phyloP scores from a whole-genome alignment of 2,113 vertebrate genomes.

The Propithecus coquereli region DNA sequence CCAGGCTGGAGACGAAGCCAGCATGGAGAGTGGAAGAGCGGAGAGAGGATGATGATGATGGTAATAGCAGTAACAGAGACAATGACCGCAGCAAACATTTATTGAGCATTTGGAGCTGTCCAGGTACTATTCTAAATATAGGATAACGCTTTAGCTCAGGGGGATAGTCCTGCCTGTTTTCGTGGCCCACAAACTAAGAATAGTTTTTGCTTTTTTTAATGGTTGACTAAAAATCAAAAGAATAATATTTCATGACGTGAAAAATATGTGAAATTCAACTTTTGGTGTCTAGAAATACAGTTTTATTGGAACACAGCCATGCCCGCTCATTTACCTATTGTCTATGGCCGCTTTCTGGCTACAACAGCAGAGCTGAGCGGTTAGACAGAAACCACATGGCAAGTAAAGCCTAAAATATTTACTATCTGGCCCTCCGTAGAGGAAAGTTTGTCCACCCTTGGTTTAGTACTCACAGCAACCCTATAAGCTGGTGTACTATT shows the following conservation, averaged over 20 bases:
- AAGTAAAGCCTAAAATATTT: not conserved
- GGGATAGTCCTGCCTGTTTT: not conserved
- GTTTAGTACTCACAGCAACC: not conserved
- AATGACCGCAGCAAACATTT: not conserved
- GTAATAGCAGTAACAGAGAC: not conserved
- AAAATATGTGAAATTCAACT: not conserved
- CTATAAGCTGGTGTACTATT: not conserved
- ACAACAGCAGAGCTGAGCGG: not conserved
- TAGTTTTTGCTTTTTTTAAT: not conserved
- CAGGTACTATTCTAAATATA: not conserved
- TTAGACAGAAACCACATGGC: not conserved
- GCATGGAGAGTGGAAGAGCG: fast-evolving
- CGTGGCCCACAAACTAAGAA: not conserved
- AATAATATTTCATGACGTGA: not conserved
- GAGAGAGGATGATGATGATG: not conserved
- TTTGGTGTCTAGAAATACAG: not conserved
- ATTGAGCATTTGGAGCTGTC: not conserved
- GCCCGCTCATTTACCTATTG: not conserved
- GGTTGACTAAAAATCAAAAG: not conserved
- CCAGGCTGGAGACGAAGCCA: not conserved
- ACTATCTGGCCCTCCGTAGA: not conserved
- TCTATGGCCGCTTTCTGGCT: not conserved
- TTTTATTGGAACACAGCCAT: not conserved
- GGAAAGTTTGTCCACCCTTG: not conserved
- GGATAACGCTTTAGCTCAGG: not conserved